These are phyloP conservation scores for Sebastiscus albofasciatus DNA, from an alignment of 2,797 vertebrate species.

Conservation along the genomic window DNA sequence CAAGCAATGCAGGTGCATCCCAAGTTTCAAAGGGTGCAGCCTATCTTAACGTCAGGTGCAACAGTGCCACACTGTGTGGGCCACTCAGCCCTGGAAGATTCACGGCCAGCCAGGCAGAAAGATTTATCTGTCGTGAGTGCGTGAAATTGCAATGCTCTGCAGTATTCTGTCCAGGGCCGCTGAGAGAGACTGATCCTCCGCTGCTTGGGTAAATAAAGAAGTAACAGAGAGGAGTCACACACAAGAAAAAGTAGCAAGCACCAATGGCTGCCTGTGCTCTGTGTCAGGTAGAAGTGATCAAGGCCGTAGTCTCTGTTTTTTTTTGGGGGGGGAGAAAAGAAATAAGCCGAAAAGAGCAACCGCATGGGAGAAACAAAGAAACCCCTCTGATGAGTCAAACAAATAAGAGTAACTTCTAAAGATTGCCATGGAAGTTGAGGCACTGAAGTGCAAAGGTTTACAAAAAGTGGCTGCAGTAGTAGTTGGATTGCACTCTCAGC, in stretches of 20 bases:
- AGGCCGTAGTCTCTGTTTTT: constrained; percentile 3
- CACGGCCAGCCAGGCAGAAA: constrained; percentile 60
- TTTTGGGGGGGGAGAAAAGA: background rate
- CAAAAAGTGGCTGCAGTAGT: constrained; percentile 1
- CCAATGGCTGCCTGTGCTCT: constrained; percentile 43
- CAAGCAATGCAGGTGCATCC: constrained; percentile 15
- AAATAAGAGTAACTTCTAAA: constrained; percentile 44
- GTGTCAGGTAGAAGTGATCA: constrained; percentile 54
- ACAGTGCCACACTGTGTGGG: constrained; percentile 57
- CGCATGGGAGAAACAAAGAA: constrained; percentile 17
- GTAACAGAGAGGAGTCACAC: constrained; percentile 33
- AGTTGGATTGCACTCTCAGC: background rate
- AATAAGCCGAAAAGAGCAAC: constrained; percentile 32
- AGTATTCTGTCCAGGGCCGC: constrained; percentile 51
- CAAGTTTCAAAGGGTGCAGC: constrained; percentile 42
- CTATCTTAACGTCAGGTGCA: constrained; percentile 47
- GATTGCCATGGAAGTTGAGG: constrained; percentile 19
- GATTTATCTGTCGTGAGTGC: constrained; percentile 70
- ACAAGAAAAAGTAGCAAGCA: constrained; percentile 12
- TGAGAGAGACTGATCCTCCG: constrained; percentile 48
- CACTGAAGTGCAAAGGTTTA: constrained; percentile 32
- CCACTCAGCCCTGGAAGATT: constrained; percentile 59
- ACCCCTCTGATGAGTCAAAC: constrained; percentile 8
- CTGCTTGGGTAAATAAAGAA: constrained; percentile 55
- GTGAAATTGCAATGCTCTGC: constrained; percentile 71